Conservation (phyloP, 2,888 invertebrate species). For the Tinea pellionella region DNA sequence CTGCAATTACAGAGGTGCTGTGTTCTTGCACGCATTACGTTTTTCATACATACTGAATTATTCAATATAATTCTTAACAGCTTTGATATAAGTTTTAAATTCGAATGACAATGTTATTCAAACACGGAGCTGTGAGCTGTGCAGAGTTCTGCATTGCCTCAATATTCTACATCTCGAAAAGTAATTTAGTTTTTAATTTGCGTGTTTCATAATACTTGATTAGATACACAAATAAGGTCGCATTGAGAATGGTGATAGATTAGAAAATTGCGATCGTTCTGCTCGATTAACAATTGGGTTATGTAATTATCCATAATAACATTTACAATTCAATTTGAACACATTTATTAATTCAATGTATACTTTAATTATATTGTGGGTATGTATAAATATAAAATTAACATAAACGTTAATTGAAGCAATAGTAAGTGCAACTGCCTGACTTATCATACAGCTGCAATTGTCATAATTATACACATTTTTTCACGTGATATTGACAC, state of each 20-base stretch:
- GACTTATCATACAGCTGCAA: no score
- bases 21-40: neutral
- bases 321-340: neutral
- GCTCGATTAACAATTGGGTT: slow-evolving; percentile 2
- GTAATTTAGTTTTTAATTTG: slow-evolving; percentile 13
- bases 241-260: slow-evolving; percentile 11
- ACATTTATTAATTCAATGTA: no score
- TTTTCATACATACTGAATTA: slow-evolving; percentile 15
- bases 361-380: no score
- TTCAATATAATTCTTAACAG: neutral
- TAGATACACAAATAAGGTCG: slow-evolving; percentile 11
- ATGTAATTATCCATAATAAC: neutral
- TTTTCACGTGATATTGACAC: no score
- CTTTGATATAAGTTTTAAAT: neutral
- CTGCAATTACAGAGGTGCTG: slow-evolving; percentile 37
- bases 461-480: no score
- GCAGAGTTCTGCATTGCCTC: neutral
- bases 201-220: slow-evolving; percentile 11
- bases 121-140: neutral
- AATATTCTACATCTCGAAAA: neutral
- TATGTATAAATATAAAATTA: no score
- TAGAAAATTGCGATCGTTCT: neutral
- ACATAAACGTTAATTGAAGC: no score
- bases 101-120: neutral
- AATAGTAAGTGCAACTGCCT: no score